Conservation (phyloP, 1,140 invertebrate species). For the Nasonia longicornis region DNA sequence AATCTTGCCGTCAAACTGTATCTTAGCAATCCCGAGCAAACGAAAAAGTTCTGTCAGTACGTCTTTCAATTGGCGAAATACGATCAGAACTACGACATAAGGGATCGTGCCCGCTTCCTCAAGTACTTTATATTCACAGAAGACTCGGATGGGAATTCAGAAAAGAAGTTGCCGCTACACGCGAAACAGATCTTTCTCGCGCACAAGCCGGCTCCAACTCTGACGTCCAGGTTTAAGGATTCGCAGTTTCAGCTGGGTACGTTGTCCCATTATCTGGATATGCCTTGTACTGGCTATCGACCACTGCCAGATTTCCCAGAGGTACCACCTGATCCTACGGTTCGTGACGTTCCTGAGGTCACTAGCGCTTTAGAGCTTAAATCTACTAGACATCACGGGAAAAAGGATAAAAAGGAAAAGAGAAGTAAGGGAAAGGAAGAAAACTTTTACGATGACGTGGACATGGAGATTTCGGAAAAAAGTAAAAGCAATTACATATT, state of each 20-base stretch:
- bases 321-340: constrained; percentile 79
- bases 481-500: constrained; percentile 46
- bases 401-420: constrained; percentile 62
- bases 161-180: constrained; percentile 74
- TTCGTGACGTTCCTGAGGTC: constrained; percentile 81
- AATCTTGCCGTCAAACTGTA: constrained; percentile 96
- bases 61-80: constrained; percentile 97
- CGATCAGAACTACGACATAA: constrained; percentile 97
- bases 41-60: constrained; percentile 90
- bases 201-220: constrained; percentile 91
- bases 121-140: constrained; percentile 82
- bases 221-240: constrained; percentile 76
- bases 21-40: constrained; percentile 89
- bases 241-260: constrained; percentile 92
- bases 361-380: constrained; percentile 48
- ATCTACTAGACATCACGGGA: constrained; percentile 50
- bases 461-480: constrained; percentile 54
- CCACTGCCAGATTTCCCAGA: constrained; percentile 89
- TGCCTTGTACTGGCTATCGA: constrained; percentile 86
- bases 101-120: constrained; percentile 92
- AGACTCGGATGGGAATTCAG: constrained; percentile 28
- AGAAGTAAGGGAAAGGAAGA: constrained; percentile 60
- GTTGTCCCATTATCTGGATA: constrained; percentile 94
- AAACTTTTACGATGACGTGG: constrained; percentile 61
- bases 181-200: constrained; percentile 90